Conservation (phyloP, 2,797 vertebrate genomes). For the Gephyroberyx darwinii region DNA sequence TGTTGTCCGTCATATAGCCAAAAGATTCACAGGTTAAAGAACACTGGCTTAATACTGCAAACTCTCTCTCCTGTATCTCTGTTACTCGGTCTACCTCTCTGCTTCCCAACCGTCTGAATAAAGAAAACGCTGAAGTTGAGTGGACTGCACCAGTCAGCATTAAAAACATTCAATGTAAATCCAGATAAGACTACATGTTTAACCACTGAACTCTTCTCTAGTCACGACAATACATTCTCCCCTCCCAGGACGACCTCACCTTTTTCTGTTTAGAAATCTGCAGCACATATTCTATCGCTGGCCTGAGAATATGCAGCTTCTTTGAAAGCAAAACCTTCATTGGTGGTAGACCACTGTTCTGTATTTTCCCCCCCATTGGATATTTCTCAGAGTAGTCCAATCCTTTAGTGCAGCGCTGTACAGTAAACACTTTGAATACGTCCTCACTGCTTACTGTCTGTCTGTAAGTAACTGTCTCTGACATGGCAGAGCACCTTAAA, state of each 20-base stretch:
- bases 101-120: not conserved
- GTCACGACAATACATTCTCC: not conserved
- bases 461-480: slow-evolving; percentile 50
- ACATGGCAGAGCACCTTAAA: slow-evolving; percentile 58
- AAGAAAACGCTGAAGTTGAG: not conserved
- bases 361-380: slow-evolving; percentile 73
- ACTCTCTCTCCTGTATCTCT: too few relatives aligned
- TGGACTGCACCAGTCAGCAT: not conserved
- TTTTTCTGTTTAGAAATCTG: slow-evolving; percentile 68
- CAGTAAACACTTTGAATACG: not conserved
- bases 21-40: not conserved
- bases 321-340: slow-evolving; percentile 76
- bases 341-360: slow-evolving; percentile 53
- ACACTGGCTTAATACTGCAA: not conserved
- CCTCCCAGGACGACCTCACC: slow-evolving; percentile 69
- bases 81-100: not conserved
- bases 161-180: not conserved
- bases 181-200: not conserved
- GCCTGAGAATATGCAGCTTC: slow-evolving; percentile 79
- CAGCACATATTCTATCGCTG: slow-evolving; percentile 73
- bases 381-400: not conserved
- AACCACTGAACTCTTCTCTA: not conserved
- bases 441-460: slow-evolving; percentile 22
- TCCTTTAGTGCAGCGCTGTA: not conserved
- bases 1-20: not conserved